A percentile compares a stretch with the other conserved stretches of the same genome.
These are phyloP conservation scores for Ceratosolen fusciceps DNA, from an alignment of 1,140 invertebrate species.

Conservation along the genomic window DNA sequence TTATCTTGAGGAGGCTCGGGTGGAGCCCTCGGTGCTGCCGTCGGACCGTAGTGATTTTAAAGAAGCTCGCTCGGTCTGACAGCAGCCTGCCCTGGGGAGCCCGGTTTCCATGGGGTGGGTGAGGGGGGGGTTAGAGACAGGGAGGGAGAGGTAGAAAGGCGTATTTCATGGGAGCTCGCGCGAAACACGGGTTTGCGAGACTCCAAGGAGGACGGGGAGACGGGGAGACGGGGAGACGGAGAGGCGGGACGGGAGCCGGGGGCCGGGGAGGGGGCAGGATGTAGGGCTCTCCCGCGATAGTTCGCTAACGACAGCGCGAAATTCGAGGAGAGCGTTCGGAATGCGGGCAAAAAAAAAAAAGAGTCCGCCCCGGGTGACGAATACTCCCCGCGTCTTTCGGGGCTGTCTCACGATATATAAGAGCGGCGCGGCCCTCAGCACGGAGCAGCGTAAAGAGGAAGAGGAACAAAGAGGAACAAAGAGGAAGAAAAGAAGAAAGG, in stretches of 20 bases:
- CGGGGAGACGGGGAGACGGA: neutral
- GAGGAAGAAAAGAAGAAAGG: no score
- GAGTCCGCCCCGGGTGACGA: constrained; percentile 10
- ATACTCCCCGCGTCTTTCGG: neutral
- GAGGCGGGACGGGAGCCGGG: neutral
- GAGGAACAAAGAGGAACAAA: no score
- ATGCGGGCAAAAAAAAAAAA: constrained; percentile 2
- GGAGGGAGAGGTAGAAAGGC: neutral
- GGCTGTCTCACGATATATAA: neutral
- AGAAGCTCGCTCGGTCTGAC: no score
- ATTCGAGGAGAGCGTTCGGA: constrained; percentile 2
- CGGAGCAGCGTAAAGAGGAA: neutral
- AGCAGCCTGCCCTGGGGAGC: no score
- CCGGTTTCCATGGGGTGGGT: neutral
- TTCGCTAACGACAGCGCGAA: neutral
- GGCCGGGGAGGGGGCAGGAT: neutral
- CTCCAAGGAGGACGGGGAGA: neutral
- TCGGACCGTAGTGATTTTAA: neutral
- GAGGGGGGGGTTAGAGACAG: neutral
- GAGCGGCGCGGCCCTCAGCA: neutral
- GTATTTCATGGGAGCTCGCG: neutral
- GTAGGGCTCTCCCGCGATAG: neutral
- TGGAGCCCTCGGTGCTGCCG: neutral
- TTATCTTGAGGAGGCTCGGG: neutral
- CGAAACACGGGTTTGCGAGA: neutral